phyloP scores from a whole-genome alignment of 2,113 vertebrate genomes.

The Trogon melanurus region DNA sequence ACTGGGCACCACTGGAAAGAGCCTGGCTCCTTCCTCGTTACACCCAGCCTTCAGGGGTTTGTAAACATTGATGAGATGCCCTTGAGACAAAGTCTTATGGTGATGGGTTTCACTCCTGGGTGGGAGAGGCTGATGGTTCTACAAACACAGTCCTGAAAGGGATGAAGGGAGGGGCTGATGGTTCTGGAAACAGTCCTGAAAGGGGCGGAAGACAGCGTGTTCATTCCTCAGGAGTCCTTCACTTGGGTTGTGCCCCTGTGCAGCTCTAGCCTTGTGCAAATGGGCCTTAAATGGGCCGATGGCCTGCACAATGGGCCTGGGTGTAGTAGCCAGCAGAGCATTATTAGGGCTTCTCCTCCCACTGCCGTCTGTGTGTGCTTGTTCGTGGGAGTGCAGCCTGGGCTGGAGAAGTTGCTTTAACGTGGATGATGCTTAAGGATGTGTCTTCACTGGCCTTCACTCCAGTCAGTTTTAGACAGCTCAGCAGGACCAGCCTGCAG shows the following conservation, averaged over 20 bases:
- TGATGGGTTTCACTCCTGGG: background rate
- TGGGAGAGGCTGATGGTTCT: background rate
- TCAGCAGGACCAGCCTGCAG: background rate
- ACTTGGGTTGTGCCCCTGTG: background rate
- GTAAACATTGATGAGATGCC: background rate
- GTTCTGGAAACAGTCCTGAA: background rate
- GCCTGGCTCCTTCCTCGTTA: background rate
- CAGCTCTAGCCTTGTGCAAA: background rate
- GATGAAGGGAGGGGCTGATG: background rate
- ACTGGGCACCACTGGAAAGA: background rate
- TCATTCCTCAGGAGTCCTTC: background rate
- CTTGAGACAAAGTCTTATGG: accelerated
- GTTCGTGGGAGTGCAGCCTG: background rate
- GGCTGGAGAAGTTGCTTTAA: background rate
- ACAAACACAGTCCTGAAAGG: background rate
- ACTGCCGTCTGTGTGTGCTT: background rate
- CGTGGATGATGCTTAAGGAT: background rate
- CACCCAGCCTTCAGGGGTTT: background rate
- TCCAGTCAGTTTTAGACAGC: background rate
- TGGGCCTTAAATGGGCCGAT: background rate
- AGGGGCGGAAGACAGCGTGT: background rate
- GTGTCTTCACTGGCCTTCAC: background rate
- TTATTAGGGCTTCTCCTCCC: background rate
- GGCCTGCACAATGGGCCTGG: background rate
- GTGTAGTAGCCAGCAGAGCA: background rate